Conservation (phyloP, 2,797 vertebrate species). For the Rhinella marina region DNA sequence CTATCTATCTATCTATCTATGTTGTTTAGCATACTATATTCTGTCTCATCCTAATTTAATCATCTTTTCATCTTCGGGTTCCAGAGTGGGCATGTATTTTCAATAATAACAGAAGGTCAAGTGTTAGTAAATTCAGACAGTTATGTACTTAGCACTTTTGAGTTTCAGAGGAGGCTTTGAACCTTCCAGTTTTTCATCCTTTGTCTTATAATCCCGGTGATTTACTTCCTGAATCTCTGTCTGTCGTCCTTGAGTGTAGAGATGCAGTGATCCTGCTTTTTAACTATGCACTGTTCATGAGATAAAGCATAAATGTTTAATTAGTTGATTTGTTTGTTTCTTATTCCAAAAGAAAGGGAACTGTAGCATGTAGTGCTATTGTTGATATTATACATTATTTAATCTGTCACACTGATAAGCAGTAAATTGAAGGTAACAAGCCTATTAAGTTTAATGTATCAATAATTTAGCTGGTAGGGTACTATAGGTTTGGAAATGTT, state of each 20-base stretch:
- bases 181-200: background rate
- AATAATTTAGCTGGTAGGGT: conserved; percentile 30
- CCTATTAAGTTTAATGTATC: conserved; percentile 38
- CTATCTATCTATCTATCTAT: background rate
- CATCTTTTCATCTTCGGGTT: background rate
- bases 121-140: conserved; percentile 46
- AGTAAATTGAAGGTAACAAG: conserved; percentile 42
- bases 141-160: conserved; percentile 41
- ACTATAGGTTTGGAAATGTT: conserved; percentile 9
- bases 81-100: background rate
- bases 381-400: conserved; percentile 36
- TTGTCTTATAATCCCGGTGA: conserved; percentile 22
- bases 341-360: conserved; percentile 27
- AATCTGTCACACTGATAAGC: conserved; percentile 25
- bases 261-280: background rate
- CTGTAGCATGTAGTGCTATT: conserved; percentile 5
- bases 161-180: background rate
- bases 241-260: background rate
- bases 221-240: conserved; percentile 27
- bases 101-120: conserved; percentile 37
- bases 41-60: background rate
- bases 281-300: conserved; percentile 8
- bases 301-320: conserved; percentile 49
- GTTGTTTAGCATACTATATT: background rate
- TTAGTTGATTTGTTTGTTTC: conserved; percentile 36